A percentile compares a stretch with the other conserved stretches of the same genome.
These are phyloP conservation scores for Chelonus formosanus DNA, from an alignment of 2,888 invertebrate genomes.

Conservation along the genomic window DNA sequence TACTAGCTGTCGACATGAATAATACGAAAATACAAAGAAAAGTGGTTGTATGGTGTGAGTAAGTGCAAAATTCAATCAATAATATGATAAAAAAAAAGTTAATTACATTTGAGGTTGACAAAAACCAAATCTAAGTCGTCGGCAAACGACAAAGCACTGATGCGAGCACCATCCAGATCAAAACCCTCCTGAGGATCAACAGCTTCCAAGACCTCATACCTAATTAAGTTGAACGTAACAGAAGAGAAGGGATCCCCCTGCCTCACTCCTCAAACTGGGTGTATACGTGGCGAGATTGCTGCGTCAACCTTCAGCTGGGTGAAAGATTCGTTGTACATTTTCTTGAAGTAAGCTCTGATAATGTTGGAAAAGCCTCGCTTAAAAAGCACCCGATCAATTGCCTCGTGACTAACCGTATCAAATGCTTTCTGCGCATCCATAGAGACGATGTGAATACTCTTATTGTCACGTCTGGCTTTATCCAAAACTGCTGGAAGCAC, in stretches of 20 bases:
- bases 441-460: conserved; percentile 59
- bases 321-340: conserved; percentile 53
- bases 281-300: conserved; percentile 2
- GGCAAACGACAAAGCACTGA: too few species aligned
- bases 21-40: too few species aligned
- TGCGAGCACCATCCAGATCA: too few species aligned
- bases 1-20: too few species aligned
- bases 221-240: conserved; percentile 34
- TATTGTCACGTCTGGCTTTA: conserved; percentile 47
- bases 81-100: too few species aligned
- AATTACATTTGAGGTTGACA: too few species aligned
- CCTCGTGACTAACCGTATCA: conserved; percentile 55
- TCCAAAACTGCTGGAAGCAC: conserved; percentile 35
- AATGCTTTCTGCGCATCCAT: conserved; percentile 65
- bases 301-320: conserved; percentile 40
- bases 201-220: conserved; percentile 20
- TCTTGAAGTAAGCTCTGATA: conserved; percentile 52
- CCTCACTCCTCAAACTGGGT: conserved; percentile 30
- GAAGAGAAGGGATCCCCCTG: conserved; percentile 41
- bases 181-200: conserved; percentile 37
- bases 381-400: conserved; percentile 51
- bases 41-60: too few species aligned
- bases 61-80: too few species aligned
- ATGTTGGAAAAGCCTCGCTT: conserved; percentile 52
- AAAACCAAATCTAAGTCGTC: too few species aligned